These are phyloP conservation scores for Pelecanoides urinatrix DNA, from an alignment of 2,113 vertebrate species.

Conservation along the genomic window DNA sequence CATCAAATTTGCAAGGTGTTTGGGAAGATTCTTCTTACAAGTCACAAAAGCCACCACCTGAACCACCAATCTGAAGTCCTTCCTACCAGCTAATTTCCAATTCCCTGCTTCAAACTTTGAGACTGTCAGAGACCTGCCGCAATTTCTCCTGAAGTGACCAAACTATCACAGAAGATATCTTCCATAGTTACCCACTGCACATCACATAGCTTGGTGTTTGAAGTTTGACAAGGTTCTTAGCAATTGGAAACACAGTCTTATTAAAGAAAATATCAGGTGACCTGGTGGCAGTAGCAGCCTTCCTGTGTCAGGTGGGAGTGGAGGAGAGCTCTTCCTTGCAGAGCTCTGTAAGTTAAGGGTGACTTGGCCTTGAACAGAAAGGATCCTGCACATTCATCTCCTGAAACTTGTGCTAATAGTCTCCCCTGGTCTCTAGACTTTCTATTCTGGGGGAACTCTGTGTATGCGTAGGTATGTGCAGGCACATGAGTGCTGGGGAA, in stretches of 20 bases:
- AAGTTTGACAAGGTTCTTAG: not conserved
- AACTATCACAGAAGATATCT: not conserved
- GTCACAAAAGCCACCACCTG: not conserved
- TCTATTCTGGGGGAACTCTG: not conserved
- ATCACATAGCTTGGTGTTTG: not conserved
- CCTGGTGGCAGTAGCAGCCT: not conserved
- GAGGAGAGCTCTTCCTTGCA: not conserved
- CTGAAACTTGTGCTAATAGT: not conserved
- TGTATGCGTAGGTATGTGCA: rapidly evolving
- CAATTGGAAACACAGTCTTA: not conserved
- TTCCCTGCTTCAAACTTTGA: not conserved
- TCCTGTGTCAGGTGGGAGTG: not conserved
- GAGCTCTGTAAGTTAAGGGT: not conserved
- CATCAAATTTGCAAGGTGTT: not conserved
- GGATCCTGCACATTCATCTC: not conserved
- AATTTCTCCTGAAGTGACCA: not conserved
- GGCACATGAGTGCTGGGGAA: not conserved
- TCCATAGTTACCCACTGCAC: not conserved
- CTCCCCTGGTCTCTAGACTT: not conserved
- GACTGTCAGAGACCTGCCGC: not conserved
- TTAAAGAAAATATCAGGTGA: not conserved
- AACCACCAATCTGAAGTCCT: not conserved
- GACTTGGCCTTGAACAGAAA: not conserved
- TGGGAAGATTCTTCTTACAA: not conserved
- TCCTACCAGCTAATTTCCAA: not conserved